Conservation (phyloP, 2,797 vertebrate genomes). For the Cyclura pinguis region DNA sequence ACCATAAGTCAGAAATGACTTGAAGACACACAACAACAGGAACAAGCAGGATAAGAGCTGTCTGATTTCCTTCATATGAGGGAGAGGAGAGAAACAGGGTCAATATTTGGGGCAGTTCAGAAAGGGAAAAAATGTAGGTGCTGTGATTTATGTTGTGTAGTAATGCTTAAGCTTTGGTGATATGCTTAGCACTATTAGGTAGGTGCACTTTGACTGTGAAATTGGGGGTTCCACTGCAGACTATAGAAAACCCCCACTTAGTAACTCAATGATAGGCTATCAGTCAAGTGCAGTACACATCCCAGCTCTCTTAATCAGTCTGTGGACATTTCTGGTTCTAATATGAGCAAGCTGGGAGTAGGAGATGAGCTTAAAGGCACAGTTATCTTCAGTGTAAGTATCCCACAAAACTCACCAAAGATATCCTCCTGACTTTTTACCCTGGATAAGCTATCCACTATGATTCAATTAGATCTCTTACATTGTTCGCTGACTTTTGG, state of each 20-base stretch:
- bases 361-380: neutral
- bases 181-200: slow-evolving; percentile 20
- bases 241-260: rapidly evolving
- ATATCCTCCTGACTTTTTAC: slow-evolving; percentile 59
- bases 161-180: neutral
- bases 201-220: neutral
- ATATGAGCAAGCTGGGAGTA: neutral
- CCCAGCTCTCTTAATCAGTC: neutral
- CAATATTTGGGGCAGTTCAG: neutral
- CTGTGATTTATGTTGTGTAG: neutral
- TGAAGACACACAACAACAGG: too few relatives aligned
- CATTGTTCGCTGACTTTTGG: slow-evolving; percentile 74
- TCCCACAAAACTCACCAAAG: slow-evolving; percentile 38
- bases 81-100: slow-evolving; percentile 36
- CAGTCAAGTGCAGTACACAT: neutral
- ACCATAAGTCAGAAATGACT: too few relatives aligned
- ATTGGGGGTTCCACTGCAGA: neutral
- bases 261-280: neutral
- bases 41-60: neutral
- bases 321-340: neutral
- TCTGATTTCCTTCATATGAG: neutral
- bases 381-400: slow-evolving; percentile 7
- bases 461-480: slow-evolving; percentile 72
- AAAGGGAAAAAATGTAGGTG: slow-evolving; percentile 27
- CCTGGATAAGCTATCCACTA: slow-evolving; percentile 13